These are phyloP conservation scores for Molorchus minor DNA, from an alignment of 2,888 invertebrate species.

Conservation along the genomic window DNA sequence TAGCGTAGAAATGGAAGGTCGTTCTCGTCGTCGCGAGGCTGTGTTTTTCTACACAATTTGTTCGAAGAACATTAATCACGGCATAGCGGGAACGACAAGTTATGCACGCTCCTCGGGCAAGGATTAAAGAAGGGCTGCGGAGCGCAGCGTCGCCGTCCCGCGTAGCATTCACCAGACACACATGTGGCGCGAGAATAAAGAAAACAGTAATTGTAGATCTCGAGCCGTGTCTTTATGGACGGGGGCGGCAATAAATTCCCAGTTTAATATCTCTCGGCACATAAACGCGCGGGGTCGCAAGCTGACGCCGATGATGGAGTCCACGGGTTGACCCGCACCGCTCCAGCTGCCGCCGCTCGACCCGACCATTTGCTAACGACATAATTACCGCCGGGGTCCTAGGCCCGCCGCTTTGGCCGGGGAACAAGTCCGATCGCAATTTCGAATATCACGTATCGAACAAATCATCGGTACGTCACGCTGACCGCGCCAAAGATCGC, in stretches of 20 bases:
- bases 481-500: conserved; percentile 56
- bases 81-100: conserved; percentile 47
- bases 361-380: conserved; percentile 59
- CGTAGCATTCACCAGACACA: conserved; percentile 38
- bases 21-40: conserved; percentile 32
- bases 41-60: conserved; percentile 55
- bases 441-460: conserved; percentile 58
- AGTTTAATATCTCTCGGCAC: conserved; percentile 62
- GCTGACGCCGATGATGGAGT: conserved; percentile 62
- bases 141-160: conserved; percentile 32
- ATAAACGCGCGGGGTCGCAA: conserved; percentile 61
- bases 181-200: conserved; percentile 50
- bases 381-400: conserved; percentile 57
- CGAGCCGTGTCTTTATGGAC: conserved; percentile 54
- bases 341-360: conserved; percentile 56
- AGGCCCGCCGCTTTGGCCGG: conserved; percentile 24
- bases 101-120: conserved; percentile 53
- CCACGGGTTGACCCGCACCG: conserved; percentile 56
- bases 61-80: conserved; percentile 58
- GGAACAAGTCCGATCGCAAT: conserved; percentile 37
- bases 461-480: conserved; percentile 61
- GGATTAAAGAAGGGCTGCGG: conserved; percentile 49
- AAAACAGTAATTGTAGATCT: conserved; percentile 57
- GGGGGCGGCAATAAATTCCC: conserved; percentile 60
- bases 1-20: conserved; percentile 13